phyloP scores from a whole-genome alignment of 1,140 invertebrate species.

The Drosophila persimilis region DNA sequence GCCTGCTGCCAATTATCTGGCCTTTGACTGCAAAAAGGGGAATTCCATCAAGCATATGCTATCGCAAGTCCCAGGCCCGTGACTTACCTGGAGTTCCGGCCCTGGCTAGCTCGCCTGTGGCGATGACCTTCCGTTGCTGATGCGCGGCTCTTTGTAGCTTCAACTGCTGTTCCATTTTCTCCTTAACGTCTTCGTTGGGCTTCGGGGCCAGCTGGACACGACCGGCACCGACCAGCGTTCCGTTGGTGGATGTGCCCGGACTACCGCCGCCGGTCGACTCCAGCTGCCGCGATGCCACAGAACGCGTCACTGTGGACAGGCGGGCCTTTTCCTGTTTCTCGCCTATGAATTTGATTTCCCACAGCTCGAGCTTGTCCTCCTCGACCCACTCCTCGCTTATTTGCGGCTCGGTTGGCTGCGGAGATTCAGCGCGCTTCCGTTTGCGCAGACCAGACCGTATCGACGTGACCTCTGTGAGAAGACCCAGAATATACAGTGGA shows the following conservation, averaged over 20 bases:
- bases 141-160: slow-evolving; percentile 93
- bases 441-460: slow-evolving; percentile 96
- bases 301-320: slow-evolving; percentile 88
- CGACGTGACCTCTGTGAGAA: slow-evolving; percentile 92
- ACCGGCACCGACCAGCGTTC: slow-evolving; percentile 23
- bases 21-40: slow-evolving; percentile 55
- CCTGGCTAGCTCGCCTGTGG: slow-evolving; percentile 34
- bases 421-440: slow-evolving; percentile 94
- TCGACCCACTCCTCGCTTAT: slow-evolving; percentile 97
- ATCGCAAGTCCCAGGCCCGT: background rate
- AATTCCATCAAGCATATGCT: background rate
- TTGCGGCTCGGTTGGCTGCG: slow-evolving; percentile 94
- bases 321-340: slow-evolving; percentile 90
- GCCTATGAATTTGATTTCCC: slow-evolving; percentile 98
- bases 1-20: slow-evolving; percentile 76
- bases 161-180: slow-evolving; percentile 95
- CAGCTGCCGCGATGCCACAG: slow-evolving; percentile 83
- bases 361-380: slow-evolving; percentile 97
- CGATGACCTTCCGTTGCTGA: slow-evolving; percentile 88
- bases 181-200: slow-evolving; percentile 90
- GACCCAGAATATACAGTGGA: background rate
- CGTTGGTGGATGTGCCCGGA: slow-evolving; percentile 20
- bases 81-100: slow-evolving; percentile 59
- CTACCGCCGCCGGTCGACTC: slow-evolving; percentile 38
- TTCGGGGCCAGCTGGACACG: slow-evolving; percentile 71